Conservation (phyloP, 1,140 invertebrate genomes). For the Euglossa dilemma region DNA sequence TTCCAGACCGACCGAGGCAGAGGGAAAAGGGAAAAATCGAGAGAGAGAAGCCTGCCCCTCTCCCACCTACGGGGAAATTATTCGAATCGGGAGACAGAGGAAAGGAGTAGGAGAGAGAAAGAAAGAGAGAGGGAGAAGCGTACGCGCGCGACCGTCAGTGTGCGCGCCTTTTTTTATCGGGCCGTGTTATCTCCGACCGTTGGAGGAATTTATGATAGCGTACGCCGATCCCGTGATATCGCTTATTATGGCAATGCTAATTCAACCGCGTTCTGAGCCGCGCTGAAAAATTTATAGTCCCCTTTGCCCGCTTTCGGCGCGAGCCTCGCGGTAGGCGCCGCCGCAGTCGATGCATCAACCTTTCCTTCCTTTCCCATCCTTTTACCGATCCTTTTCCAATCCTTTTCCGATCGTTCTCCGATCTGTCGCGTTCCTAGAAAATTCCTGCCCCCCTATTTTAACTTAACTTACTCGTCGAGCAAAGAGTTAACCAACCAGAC, state of each 20-base stretch:
- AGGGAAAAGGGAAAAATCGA: conserved; percentile 32
- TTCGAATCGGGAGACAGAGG: conserved; percentile 17
- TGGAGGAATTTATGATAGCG: conserved; percentile 42
- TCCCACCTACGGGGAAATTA: not conserved
- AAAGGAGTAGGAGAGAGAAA: not conserved
- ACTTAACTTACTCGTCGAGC: too few species aligned
- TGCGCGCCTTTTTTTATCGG: conserved; percentile 32
- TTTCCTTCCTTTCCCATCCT: too few species aligned
- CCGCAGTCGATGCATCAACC: too few species aligned
- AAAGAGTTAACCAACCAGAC: too few species aligned
- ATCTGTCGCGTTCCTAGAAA: too few species aligned
- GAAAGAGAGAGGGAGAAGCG: not conserved
- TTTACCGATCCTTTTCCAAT: too few species aligned
- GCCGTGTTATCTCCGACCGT: conserved; percentile 21
- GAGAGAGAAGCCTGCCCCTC: not conserved
- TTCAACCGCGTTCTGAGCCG: not conserved
- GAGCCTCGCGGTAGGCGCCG: too few species aligned
- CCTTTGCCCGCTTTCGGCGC: not conserved
- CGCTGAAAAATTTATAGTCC: conserved; percentile 15
- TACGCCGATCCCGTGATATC: conserved; percentile 26
- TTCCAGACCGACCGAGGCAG: not conserved
- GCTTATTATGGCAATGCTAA: conserved; percentile 40
- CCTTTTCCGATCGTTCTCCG: too few species aligned
- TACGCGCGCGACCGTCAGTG: not conserved
- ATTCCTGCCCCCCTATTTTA: too few species aligned